Evolutionary conservation across 2,888 invertebrate genomes (phyloP).

Genomic region (Drosophila falleni): DNA sequence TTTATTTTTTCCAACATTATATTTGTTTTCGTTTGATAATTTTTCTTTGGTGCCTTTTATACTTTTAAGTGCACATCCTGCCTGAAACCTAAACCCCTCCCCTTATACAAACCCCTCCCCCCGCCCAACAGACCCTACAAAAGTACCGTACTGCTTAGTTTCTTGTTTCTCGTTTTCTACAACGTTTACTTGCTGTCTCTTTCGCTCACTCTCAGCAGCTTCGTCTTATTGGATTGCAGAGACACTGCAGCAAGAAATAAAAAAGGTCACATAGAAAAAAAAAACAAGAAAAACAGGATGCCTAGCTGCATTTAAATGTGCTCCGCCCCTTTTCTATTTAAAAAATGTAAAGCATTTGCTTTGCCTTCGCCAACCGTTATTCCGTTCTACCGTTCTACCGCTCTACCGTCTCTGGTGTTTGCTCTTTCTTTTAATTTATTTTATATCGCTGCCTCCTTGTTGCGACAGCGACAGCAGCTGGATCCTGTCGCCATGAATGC

Average conservation of each 20-base stretch:
- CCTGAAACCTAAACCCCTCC: conserved; percentile 10
- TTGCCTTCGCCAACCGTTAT: conserved; percentile 40
- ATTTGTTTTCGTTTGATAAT: conserved; percentile 82
- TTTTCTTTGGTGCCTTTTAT: conserved; percentile 79
- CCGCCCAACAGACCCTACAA: not conserved
- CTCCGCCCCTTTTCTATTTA: conserved; percentile 83
- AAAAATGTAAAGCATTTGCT: conserved; percentile 75
- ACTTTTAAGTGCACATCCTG: conserved; percentile 73
- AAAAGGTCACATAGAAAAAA: conserved; percentile 37
- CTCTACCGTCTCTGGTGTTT: conserved; percentile 42
- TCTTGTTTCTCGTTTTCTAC: conserved; percentile 41
- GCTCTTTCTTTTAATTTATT: conserved; percentile 80
- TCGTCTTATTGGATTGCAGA: conserved; percentile 79
- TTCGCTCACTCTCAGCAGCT: conserved; percentile 42
- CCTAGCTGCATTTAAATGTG: conserved; percentile 78
- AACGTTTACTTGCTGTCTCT: conserved; percentile 45
- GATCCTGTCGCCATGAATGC: conserved; percentile 45
- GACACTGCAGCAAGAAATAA: conserved; percentile 41
- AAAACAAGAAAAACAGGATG: conserved; percentile 37
- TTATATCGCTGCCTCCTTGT: conserved; percentile 67
- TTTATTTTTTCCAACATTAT: conserved; percentile 61
- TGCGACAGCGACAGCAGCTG: conserved; percentile 31
- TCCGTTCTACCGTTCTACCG: conserved; percentile 8
- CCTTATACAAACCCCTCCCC: not conserved
- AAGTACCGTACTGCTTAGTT: conserved; percentile 30